Evolutionary conservation across 2,888 invertebrate genomes (phyloP), one percentile per base, ranked within the genome.

Genomic region (Apamea sordens): DNA sequence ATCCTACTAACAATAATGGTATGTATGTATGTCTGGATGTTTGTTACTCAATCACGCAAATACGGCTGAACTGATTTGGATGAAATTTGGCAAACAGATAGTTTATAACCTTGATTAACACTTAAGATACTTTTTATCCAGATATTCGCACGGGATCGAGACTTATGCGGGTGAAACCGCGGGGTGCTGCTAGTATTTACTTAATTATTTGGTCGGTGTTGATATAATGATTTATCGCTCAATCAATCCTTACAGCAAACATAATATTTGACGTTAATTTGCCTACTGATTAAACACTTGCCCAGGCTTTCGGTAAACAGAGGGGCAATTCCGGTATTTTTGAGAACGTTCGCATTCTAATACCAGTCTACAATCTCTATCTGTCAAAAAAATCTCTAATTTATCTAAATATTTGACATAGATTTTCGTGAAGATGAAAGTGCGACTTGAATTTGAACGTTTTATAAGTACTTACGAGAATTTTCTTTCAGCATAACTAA

Each of bases 151-250:
- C 8, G 56, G 24, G 24, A 56, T 56, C 24, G 24, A 56, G 24
- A 56, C 56, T 11, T 24, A 24, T 24, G 10, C 10, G 56, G 24
- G 4, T 24, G 21, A 24, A 24, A 24, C 10, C 56, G 56, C 24
- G 4, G 4, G 56, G 24, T 56, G 24, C 24, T 24, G 24, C 56
- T 24, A 11, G 56, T 61, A 61, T 28, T 61, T 7, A 2, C 61
- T 15, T 61, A 61, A 61, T 36, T 28, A 50, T 32, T 41, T 28
- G 63, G 24, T 70, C 10, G 24, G n/a, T 56, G 44, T 53, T 64
- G 28, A 5, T 56, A 56, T 32, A 18, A 79, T 63, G 63, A 68
- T 69, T 53, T 74, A n/a, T 36, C 28, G 24, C n/a, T 21, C 80
- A 36, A 77, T 80, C 44, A 56, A 56, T 76, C 28, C 44, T 41